Percentiles rank a stretch among this genome's conserved stretches.
These are phyloP conservation scores for Byasa hedistus DNA, from an alignment of 2,888 invertebrate genomes.

Conservation along the genomic window DNA sequence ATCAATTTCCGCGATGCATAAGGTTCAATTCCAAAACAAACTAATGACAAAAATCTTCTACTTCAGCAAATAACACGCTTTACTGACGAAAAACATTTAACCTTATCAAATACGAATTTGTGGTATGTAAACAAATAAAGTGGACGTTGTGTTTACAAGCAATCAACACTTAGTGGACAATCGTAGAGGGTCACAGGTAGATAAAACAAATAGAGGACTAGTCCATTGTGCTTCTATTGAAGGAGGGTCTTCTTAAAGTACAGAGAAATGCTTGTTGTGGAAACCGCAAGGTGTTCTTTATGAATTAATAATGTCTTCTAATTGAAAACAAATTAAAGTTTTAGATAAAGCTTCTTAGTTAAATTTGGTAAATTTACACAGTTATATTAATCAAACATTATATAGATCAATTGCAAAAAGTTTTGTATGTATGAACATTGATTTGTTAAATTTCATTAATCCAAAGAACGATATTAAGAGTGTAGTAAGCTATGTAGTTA, in stretches of 20 bases:
- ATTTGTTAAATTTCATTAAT: not conserved
- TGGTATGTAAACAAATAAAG: constrained; percentile 54
- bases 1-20: constrained; percentile 78
- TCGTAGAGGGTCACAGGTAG: constrained; percentile 71
- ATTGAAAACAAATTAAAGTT: constrained; percentile 70
- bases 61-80: constrained; percentile 28
- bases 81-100: constrained; percentile 10
- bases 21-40: constrained; percentile 71
- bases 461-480: constrained; percentile 7
- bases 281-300: constrained; percentile 68
- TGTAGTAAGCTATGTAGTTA: constrained; percentile 62
- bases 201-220: constrained; percentile 74
- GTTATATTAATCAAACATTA: no score
- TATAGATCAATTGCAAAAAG: no score
- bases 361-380: constrained; percentile 28
- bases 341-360: constrained; percentile 56
- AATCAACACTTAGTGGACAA: constrained; percentile 77
- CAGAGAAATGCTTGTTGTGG: constrained; percentile 61
- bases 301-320: constrained; percentile 74
- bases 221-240: constrained; percentile 56
- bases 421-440: not conserved
- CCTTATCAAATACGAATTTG: constrained; percentile 39
- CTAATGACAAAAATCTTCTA: constrained; percentile 68
- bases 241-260: constrained; percentile 72
- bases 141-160: constrained; percentile 71